Base-by-base conservation (phyloP, 1,140 invertebrate species). In the Trichonephila clavipes region DNA sequence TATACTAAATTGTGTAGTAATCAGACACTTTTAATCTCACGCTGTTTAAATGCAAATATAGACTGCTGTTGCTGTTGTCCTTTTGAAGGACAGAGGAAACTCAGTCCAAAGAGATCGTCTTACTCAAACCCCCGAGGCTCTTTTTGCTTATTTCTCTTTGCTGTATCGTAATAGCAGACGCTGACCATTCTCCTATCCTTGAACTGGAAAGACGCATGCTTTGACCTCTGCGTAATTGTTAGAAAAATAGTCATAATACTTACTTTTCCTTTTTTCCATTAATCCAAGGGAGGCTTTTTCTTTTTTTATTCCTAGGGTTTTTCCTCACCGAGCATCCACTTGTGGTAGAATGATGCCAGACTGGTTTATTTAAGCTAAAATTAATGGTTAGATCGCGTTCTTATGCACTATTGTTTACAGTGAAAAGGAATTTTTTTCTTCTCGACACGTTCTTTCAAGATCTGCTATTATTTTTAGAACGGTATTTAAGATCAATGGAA, bases 401-500 rank as follows among this genome's bases (percentile, higher is more conserved):
- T 83, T 51, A n/a, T n/a, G n/a, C 28, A 2, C 69, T 14, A 72
- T 72, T 72, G 69, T 72, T 72, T 72, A 72, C 24, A 64, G 24
- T 72, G 12, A 28, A 72, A 18, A 14, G 10, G 44, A 83, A 1
- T 10, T 18, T 83, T 44, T 58, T 14, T 2, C 19, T 58, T 18
- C 81, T 44, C 34, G 12, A 14, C 7, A 8, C 21, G 24, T 77
- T 83, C n/a, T 83, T n/a, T 24, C 10, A 24, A 51, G n/a, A 51
- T 51, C 2, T 51, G 51, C 51, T 83, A 21, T 34, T 51, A 58
- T 83, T 83, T 51, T 51, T 19, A 83, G 44, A n/a, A 58, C 44
- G 44, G 81, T 83, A 5, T 83, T 83, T 44, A 51, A 40, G 81
- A 24, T 72, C 69, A 72, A 72, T 72, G 69, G 24, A 72, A 66